Evolutionary conservation across 1,140 invertebrate species (phyloP).

Genomic region (Pentalonia nigronervosa): DNA sequence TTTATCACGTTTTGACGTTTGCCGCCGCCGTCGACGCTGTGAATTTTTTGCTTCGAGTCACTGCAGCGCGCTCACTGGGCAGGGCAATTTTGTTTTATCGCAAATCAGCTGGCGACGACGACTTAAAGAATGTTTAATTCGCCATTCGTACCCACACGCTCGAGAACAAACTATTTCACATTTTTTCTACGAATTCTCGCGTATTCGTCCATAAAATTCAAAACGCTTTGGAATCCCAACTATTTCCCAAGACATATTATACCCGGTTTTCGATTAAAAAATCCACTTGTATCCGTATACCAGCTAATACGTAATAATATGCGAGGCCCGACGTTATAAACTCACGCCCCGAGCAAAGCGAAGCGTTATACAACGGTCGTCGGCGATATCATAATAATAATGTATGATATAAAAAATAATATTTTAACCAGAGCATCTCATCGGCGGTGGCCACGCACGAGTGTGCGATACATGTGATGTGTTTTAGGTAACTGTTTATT

Average conservation of each 20-base stretch:
- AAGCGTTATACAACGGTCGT: neutral
- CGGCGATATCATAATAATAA: neutral
- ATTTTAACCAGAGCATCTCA: neutral
- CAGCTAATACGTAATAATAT: neutral
- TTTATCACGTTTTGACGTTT: neutral
- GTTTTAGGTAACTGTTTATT: slow-evolving; percentile 14
- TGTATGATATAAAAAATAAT: neutral
- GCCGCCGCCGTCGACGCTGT: neutral
- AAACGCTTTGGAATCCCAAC: neutral
- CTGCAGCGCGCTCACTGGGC: neutral
- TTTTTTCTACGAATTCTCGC: neutral
- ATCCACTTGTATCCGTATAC: neutral
- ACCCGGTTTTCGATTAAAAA: neutral
- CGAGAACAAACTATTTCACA: neutral
- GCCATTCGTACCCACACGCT: neutral
- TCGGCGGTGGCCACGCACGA: neutral
- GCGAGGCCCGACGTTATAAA: neutral
- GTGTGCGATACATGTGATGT: neutral
- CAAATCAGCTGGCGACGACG: neutral
- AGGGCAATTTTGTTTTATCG: neutral
- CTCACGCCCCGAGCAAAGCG: neutral
- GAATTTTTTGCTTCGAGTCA: neutral
- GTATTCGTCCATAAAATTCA: neutral
- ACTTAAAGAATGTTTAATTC: neutral
- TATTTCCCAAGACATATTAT: neutral